Conservation (phyloP, 2,888 invertebrate species). For the Drosophila merina region DNA sequence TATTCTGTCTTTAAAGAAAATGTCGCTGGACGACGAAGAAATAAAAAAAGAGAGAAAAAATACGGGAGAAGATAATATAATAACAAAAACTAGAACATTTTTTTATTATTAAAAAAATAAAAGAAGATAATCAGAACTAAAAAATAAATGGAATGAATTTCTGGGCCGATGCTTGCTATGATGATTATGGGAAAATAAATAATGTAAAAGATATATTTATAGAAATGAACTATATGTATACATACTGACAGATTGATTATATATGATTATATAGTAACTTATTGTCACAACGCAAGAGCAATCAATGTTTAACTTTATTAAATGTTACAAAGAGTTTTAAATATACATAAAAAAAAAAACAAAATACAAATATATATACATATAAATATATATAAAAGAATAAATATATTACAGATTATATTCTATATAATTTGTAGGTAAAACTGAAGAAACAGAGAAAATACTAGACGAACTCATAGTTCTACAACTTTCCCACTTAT, state of each 20-base stretch:
- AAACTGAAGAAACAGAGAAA: constrained; percentile 21
- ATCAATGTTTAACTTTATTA: constrained; percentile 75
- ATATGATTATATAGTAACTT: constrained; percentile 52
- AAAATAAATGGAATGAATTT: not conserved
- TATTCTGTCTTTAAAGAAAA: constrained; percentile 55
- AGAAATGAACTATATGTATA: constrained; percentile 56
- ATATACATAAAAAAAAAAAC: constrained; percentile 16
- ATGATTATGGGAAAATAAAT: constrained; percentile 1
- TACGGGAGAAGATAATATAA: constrained; percentile 20
- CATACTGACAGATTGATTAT: constrained; percentile 49
- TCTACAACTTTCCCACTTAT: constrained; percentile 5
- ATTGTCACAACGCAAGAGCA: constrained; percentile 75
- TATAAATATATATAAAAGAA: constrained; percentile 28
- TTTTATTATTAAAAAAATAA: constrained; percentile 36
- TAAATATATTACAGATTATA: constrained; percentile 25
- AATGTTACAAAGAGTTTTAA: constrained; percentile 63
- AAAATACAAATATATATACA: constrained; percentile 4
- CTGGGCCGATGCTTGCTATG: not conserved
- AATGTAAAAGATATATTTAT: constrained; percentile 48
- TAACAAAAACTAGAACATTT: constrained; percentile 32
- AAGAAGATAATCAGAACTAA: constrained; percentile 54
- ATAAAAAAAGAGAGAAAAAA: constrained; percentile 19
- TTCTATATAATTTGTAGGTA: constrained; percentile 40
- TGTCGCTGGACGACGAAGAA: constrained; percentile 77
- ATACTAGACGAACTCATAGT: constrained; percentile 56